A percentile compares a stretch with the other conserved stretches of the same genome.
Evolutionary conservation across 2,113 vertebrate genomes (phyloP).

Genomic region (Epinephelus cyanopodus): DNA sequence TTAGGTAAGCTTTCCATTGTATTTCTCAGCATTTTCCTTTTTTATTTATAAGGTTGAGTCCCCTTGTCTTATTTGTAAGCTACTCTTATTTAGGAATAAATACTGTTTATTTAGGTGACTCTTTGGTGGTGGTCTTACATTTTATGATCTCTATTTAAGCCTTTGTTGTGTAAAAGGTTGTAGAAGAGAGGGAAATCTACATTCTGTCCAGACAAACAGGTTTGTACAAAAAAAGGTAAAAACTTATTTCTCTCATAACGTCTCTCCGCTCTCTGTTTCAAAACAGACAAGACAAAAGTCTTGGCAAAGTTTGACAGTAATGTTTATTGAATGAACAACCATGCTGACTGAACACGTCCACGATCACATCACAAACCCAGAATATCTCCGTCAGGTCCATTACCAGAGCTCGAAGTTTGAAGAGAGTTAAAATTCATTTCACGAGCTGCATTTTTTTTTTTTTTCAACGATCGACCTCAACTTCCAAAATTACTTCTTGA

Average conservation of each 20-base stretch:
- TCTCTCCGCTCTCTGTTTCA: not conserved
- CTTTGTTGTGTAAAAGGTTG: not conserved
- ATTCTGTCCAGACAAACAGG: not conserved
- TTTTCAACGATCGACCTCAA: slow-evolving; percentile 24
- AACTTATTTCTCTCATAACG: not conserved
- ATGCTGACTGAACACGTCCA: slow-evolving; percentile 79
- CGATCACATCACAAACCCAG: slow-evolving; percentile 74
- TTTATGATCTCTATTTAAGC: not conserved
- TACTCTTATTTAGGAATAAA: not conserved
- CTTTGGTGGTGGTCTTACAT: too few relatives aligned
- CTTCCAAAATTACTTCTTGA: slow-evolving; percentile 58
- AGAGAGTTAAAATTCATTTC: slow-evolving; percentile 46
- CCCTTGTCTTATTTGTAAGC: not conserved
- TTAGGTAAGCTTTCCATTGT: not conserved
- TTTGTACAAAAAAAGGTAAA: not conserved
- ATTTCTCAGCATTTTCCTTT: not conserved
- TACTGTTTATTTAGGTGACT: not conserved
- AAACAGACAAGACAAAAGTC: slow-evolving; percentile 35
- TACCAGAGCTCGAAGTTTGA: slow-evolving; percentile 11
- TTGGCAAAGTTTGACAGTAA: slow-evolving; percentile 63
- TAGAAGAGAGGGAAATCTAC: not conserved
- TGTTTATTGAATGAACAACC: slow-evolving; percentile 80
- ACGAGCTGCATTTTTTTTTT: slow-evolving; percentile 2
- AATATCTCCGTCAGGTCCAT: slow-evolving; percentile 14
- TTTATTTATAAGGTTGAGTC: not conserved